Percentiles rank a stretch among this genome's conserved stretches.
Conservation (phyloP, 2,888 invertebrate species). For the Eumerus sabulonum region DNA sequence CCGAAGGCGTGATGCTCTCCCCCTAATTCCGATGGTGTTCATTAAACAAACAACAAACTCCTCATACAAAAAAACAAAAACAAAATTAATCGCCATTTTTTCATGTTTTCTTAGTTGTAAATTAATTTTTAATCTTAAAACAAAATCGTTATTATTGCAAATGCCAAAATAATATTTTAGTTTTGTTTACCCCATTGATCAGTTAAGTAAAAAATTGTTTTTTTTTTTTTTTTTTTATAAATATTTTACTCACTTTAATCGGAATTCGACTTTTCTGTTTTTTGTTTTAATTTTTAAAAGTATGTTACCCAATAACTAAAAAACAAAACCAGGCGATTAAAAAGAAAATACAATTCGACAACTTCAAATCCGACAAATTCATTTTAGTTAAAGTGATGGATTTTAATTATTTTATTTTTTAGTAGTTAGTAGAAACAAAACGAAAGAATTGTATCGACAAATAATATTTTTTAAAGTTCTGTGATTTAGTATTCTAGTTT, state of each 20-base stretch:
- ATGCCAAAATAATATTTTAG: slow-evolving; percentile 63
- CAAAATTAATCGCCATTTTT: slow-evolving; percentile 53
- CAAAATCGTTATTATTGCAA: slow-evolving; percentile 25
- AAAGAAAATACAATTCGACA: slow-evolving; percentile 14
- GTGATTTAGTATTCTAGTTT: slow-evolving; percentile 77
- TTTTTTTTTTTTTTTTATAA: slow-evolving; percentile 71
- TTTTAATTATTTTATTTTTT: too few relatives aligned
- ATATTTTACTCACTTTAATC: slow-evolving; percentile 11
- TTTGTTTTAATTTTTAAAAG: slow-evolving; percentile 19
- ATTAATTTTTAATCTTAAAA: slow-evolving; percentile 13
- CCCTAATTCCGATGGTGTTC: slow-evolving; percentile 7
- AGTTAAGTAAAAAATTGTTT: slow-evolving; percentile 61
- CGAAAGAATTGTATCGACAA: slow-evolving; percentile 12
- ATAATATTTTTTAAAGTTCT: slow-evolving; percentile 70
- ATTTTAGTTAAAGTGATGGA: too few relatives aligned
- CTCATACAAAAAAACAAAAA: slow-evolving; percentile 8
- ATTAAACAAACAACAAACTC: slow-evolving; percentile 6
- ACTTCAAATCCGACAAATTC: neutral
- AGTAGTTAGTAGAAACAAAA: neutral
- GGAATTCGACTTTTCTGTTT: slow-evolving; percentile 5
- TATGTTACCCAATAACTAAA: slow-evolving; percentile 35
- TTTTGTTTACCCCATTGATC: slow-evolving; percentile 18
- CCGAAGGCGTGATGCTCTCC: slow-evolving; percentile 80
- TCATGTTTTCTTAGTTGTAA: slow-evolving; percentile 9
- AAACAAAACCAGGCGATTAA: neutral